phyloP scores from a whole-genome alignment of 53 echinoderm and acorn worm species.

The Luidia sarsii region DNA sequence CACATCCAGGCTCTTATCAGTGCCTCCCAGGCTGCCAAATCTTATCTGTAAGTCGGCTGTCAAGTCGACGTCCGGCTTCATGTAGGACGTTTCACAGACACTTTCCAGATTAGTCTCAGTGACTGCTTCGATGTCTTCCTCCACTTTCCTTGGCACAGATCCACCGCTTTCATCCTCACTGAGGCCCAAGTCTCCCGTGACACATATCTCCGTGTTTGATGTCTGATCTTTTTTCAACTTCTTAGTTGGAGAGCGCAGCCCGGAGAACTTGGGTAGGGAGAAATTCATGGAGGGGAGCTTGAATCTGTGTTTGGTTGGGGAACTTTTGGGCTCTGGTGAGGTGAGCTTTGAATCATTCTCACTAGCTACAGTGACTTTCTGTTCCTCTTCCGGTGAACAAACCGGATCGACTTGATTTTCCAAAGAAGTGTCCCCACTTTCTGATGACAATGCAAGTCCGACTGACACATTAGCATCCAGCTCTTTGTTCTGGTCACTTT shows the following conservation, averaged over 20 bases:
- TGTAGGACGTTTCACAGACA: neutral
- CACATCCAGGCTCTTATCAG: neutral
- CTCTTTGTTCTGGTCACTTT: neutral
- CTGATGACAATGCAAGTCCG: constrained; percentile 38
- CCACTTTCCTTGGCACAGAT: neutral
- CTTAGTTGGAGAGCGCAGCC: constrained; percentile 32
- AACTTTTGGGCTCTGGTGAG: constrained; percentile 8
- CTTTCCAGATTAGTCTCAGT: constrained; percentile 24
- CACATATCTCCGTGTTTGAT: neutral
- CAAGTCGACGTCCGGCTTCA: constrained; percentile 2
- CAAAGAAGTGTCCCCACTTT: constrained; percentile 16
- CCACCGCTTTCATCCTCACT: neutral
- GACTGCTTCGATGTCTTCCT: neutral
- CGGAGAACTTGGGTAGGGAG: constrained; percentile 69
- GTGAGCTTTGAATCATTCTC: neutral
- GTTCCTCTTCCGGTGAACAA: neutral
- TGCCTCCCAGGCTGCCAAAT: constrained; percentile 10
- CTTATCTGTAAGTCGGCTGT: neutral
- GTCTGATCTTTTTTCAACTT: constrained; percentile 28
- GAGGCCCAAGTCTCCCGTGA: neutral
- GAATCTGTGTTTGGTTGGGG: constrained; percentile 60
- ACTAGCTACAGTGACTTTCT: neutral
- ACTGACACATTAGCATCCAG: constrained; percentile 17
- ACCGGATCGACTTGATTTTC: constrained; percentile 25
- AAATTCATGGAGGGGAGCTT: constrained; percentile 64